Evolutionary conservation across 1,140 invertebrate species (phyloP), one percentile per base, ranked within the genome.

Genomic region (Heliconius himera): DNA sequence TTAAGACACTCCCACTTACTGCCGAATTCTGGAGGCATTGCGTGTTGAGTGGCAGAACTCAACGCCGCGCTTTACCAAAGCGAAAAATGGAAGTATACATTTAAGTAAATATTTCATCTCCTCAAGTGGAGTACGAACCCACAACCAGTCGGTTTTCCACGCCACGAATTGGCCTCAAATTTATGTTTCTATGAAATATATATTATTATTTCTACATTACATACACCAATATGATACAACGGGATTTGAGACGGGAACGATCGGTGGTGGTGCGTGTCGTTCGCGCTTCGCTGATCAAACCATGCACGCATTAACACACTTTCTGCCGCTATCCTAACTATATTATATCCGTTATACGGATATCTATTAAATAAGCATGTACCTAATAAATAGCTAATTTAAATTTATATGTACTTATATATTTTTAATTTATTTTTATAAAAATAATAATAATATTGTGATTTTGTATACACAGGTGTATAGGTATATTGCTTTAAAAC

Each of bases 291-390:
- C 84, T 89, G 90, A 82, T 84, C 86, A 89, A 88, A 90, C 82
- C 85, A 84, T 85, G 90, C 86, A 89, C 86, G 86, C 87, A 88
- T 90, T 92, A 90, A 82, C 92, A 92, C 89, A 92, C 92, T 93
- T 93, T 93, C 90, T 89, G 91, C 87, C 83, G 80, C 84, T 88
- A 88, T 82, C 84, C 87, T 84, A 84, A 81, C 87, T 89, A 89
- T 90, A 92, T 90, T 86, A 84, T 86, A 88, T 88, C 89, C 90
- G 90, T 88, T 86, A 88, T 83, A 83, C 80, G 54, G 22, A 33
- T 38, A 75, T 60, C 74, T 11, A 66, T 66, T 66, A 66, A 66
- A 29, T 66, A 66, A 29, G 9, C 26, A n/a, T 29, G 13, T 29
- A 29, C 60, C 29, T 66, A 66, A 26, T 13, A 16, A 3, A 66